phyloP scores from a whole-genome alignment of 2,797 vertebrate genomes.

The Poecilia velifera region DNA sequence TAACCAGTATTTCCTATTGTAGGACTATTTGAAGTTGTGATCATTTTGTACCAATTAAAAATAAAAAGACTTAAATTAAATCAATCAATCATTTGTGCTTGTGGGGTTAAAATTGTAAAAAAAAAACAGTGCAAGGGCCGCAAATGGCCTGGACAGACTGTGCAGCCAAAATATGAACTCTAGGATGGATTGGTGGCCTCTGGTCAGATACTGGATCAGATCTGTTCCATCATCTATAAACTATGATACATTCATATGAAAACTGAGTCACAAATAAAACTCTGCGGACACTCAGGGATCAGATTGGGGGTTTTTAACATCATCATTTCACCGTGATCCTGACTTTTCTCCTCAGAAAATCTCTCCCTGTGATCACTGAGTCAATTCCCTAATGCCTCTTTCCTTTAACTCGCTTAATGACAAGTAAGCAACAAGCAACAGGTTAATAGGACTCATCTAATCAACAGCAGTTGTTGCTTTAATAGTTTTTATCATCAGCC shows the following conservation, averaged over 20 bases:
- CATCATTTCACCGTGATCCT: not conserved
- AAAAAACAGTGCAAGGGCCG: no score
- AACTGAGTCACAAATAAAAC: not conserved
- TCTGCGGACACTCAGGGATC: not conserved
- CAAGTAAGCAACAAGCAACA: constrained; percentile 26
- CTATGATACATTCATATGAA: not conserved
- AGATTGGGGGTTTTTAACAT: not conserved
- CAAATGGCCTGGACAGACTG: no score
- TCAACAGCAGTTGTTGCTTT: constrained; percentile 27
- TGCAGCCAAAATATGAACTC: not conserved
- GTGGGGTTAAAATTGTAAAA: no score
- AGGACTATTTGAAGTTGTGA: no score
- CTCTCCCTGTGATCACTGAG: not conserved
- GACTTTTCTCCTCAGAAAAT: constrained; percentile 1
- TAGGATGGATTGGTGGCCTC: not conserved
- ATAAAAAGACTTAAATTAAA: no score
- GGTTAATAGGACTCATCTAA: constrained; percentile 25
- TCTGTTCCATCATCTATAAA: not conserved
- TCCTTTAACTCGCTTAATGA: constrained; percentile 29
- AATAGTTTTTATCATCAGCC: constrained; percentile 17
- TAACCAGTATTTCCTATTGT: no score
- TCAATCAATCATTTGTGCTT: no score
- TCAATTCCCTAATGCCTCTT: constrained; percentile 5
- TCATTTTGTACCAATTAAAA: no score
- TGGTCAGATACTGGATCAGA: not conserved